A percentile compares a stretch with the other conserved stretches of the same genome.
These are phyloP conservation scores for Haemorhous mexicanus DNA, from an alignment of 2,113 vertebrate genomes.

Conservation along the genomic window DNA sequence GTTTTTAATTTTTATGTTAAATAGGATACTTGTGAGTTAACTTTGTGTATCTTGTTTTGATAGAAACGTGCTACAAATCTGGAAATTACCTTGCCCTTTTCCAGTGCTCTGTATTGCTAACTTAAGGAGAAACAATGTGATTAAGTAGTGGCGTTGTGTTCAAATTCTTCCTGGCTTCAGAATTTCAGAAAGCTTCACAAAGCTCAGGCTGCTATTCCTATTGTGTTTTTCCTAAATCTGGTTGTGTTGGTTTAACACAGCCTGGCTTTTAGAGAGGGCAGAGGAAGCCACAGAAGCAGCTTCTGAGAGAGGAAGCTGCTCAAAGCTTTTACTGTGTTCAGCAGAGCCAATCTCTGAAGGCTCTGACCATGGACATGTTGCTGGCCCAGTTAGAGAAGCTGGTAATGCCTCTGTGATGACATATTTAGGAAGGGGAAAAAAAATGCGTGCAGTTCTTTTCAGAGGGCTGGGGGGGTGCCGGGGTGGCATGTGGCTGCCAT, in stretches of 20 bases:
- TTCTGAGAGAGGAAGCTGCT: not conserved
- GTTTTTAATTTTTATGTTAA: not conserved
- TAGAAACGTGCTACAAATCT: not conserved
- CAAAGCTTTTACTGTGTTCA: not conserved
- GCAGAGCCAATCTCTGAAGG: not conserved
- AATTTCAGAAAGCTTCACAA: not conserved
- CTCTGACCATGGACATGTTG: not conserved
- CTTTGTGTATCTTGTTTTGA: not conserved
- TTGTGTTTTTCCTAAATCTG: not conserved
- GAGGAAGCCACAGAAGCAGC: not conserved
- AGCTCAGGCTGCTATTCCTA: not conserved
- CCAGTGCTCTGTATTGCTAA: not conserved
- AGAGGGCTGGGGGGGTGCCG: rapidly evolving
- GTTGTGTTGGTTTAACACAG: not conserved
- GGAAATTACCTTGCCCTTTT: not conserved
- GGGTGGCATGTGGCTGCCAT: rapidly evolving
- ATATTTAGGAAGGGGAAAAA: not conserved
- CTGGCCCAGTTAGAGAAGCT: too few species aligned
- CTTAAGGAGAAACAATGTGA: not conserved
- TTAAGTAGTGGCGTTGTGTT: not conserved
- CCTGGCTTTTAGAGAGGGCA: not conserved
- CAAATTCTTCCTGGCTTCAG: not conserved
- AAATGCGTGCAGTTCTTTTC: rapidly evolving
- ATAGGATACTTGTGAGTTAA: not conserved
- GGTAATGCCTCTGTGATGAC: not conserved